phyloP scores from a whole-genome alignment of 1,140 invertebrate genomes.

The Oncopodura yosiiana region DNA sequence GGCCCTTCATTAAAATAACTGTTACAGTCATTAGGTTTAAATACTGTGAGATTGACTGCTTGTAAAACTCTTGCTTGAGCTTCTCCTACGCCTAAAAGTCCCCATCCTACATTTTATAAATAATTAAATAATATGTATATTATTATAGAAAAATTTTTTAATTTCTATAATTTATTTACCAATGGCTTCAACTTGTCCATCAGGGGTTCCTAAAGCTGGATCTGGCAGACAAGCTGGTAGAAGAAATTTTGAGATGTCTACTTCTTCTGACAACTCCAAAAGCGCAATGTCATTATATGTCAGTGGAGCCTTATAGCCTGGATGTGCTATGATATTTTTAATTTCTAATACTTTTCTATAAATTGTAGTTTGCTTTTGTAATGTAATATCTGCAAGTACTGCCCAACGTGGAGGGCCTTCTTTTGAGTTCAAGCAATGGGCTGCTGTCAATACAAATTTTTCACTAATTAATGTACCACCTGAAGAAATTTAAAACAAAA shows the following conservation, averaged over 20 bases:
- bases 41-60: conserved; percentile 25
- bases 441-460: conserved; percentile 41
- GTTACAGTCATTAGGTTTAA: conserved; percentile 17
- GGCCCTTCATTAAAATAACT: conserved; percentile 8
- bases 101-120: background rate
- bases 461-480: conserved; percentile 37
- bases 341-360: conserved; percentile 23
- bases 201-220: conserved; percentile 1
- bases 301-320: conserved; percentile 25
- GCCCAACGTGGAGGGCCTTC: conserved; percentile 20
- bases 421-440: conserved; percentile 38
- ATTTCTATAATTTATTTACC: conserved; percentile 21
- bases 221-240: conserved; percentile 21
- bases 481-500: background rate
- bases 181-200: conserved; percentile 12
- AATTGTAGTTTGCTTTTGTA: conserved; percentile 4
- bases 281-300: conserved; percentile 33
- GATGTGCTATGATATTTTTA: conserved; percentile 19
- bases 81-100: conserved; percentile 1
- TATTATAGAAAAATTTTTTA: background rate
- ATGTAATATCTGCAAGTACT: conserved; percentile 22
- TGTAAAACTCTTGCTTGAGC: conserved; percentile 17
- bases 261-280: conserved; percentile 9
- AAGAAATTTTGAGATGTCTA: conserved; percentile 17
- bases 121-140: background rate